A percentile compares a stretch with the other conserved stretches of the same genome.
Conservation (phyloP, 2,888 invertebrate genomes). For the Cotesia congregata region DNA sequence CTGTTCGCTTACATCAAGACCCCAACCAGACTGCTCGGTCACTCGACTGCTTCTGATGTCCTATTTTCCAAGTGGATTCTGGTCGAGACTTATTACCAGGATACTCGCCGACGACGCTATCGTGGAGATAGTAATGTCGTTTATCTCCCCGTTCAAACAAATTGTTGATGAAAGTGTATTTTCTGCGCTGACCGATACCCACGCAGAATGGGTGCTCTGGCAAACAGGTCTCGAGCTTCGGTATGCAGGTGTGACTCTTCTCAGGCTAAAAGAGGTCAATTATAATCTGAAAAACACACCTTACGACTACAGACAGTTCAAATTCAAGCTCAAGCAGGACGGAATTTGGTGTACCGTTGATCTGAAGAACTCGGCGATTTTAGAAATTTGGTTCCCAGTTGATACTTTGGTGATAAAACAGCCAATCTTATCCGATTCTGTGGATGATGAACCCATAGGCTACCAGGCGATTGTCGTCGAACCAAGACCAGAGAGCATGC, state of each 20-base stretch:
- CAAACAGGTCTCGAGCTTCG: conserved; percentile 90
- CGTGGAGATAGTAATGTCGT: conserved; percentile 81
- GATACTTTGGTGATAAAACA: conserved; percentile 75
- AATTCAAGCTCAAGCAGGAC: conserved; percentile 84
- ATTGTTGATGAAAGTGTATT: conserved; percentile 76
- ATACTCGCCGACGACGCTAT: conserved; percentile 91
- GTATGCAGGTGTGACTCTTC: conserved; percentile 85
- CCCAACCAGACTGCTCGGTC: conserved; percentile 75
- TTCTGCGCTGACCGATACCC: conserved; percentile 76
- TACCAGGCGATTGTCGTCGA: conserved; percentile 81
- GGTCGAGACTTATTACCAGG: conserved; percentile 94
- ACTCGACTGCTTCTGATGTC: conserved; percentile 90
- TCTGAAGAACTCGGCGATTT: conserved; percentile 82
- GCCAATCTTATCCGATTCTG: conserved; percentile 64
- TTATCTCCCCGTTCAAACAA: conserved; percentile 82
- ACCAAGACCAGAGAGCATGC: conserved; percentile 83
- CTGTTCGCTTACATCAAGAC: conserved; percentile 70
- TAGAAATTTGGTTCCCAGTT: conserved; percentile 89
- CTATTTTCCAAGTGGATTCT: conserved; percentile 98
- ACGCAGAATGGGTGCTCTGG: conserved; percentile 95
- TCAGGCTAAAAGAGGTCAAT: conserved; percentile 87
- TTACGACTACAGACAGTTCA: conserved; percentile 72
- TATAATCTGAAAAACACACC: conserved; percentile 73
- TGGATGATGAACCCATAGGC: conserved; percentile 73
- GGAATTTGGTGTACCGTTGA: conserved; percentile 90